Base-by-base conservation (phyloP, 2,113 vertebrate genomes). In the Osmerus eperlanus region DNA sequence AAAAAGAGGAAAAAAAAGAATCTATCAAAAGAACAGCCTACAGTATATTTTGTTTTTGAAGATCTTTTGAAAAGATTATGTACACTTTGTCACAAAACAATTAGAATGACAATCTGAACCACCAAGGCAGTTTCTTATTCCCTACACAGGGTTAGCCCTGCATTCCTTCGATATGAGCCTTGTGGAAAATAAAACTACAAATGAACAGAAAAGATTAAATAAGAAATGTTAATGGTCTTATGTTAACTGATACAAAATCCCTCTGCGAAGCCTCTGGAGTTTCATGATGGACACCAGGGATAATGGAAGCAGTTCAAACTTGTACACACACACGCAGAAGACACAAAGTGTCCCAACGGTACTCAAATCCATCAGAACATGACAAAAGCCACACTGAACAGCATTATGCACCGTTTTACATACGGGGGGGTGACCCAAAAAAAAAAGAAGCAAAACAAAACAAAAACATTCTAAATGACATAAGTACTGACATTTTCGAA, bases 71-170 rank as follows among this genome's bases (percentile, higher is more conserved):
- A 86, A 87, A 89, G 84, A 91, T 75, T 91, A 91, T 92, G 84
- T 91, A 92, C 91, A 93, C 82, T 85, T 91, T 86, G 77, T 88
- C 89, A 89, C 87, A 90, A 86, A 89, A 89, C 86, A 88, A 85
- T 79, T 74, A 74, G 25, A 75, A 85, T 78, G 76, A 75, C 77
- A 15, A 68, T 83, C 69, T 58, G 73, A 80, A 78, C 67, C 0
- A 23, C 84, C 87, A 83, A 84, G 82, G 73, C 59, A 72, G 61
- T 67, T 70, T 55, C 54, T 72, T 70, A 47, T 71, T 70, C 59
- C 65, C 70, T 47, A 47, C 2, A 82, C 76, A 84, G 32, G 1
- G 32, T 0, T 0, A 36, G 5, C 66, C 76, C 84, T 62, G 65
- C 68, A 74, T 65, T 3, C 28, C 81, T 78, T 72, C 73, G 32